Percentiles rank a stretch among this genome's conserved stretches.
These are phyloP conservation scores for Tenthredo notha DNA, from an alignment of 2,888 invertebrate species.

Conservation along the genomic window DNA sequence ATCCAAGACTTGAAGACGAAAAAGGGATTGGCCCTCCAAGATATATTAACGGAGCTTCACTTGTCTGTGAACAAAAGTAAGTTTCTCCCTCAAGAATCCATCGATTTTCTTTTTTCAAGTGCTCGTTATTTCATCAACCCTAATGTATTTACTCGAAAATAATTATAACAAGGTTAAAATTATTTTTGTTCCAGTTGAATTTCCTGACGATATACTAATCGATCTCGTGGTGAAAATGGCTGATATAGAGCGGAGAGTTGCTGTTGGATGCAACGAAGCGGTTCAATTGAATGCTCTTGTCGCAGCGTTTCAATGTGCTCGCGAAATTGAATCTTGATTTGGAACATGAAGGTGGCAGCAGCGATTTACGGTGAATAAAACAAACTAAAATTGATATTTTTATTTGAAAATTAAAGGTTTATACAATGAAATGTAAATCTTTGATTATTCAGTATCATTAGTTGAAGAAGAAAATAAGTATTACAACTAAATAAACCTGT, in stretches of 20 bases:
- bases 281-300: constrained; percentile 94
- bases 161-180: constrained; percentile 24
- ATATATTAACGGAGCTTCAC: constrained; percentile 96
- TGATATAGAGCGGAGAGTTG: constrained; percentile 92
- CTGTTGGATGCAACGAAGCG: constrained; percentile 93
- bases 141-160: background rate
- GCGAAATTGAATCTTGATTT: constrained; percentile 79
- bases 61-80: constrained; percentile 92
- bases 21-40: constrained; percentile 95
- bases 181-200: constrained; percentile 86
- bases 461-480: background rate
- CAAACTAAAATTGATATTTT: background rate
- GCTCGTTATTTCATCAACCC: background rate
- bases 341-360: background rate
- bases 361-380: background rate
- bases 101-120: background rate
- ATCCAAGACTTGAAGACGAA: constrained; percentile 91
- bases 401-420: background rate
- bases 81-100: constrained; percentile 68
- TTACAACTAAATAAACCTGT: background rate
- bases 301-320: constrained; percentile 90
- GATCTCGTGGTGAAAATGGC: constrained; percentile 92
- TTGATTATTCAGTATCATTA: background rate
- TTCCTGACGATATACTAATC: constrained; percentile 89
- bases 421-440: background rate